A percentile compares a stretch with the other conserved stretches of the same genome.
phyloP scores from a whole-genome alignment of 2,888 invertebrate species.

The Synanthedon myopaeformis region DNA sequence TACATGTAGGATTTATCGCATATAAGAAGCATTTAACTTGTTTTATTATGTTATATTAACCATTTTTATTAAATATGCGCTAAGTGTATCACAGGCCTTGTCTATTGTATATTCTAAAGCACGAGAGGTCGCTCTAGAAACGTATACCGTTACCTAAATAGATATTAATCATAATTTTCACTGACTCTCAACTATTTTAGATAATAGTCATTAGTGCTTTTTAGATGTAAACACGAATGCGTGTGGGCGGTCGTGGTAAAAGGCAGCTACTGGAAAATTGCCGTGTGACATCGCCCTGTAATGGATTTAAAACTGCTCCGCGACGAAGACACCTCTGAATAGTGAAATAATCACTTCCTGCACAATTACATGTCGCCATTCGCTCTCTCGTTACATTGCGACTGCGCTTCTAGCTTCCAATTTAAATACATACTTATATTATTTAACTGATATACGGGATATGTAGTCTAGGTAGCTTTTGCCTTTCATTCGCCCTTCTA shows the following conservation, averaged over 20 bases:
- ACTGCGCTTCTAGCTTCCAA: conserved; percentile 1
- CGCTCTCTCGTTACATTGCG: conserved; percentile 4
- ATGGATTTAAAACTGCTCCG: conserved; percentile 64
- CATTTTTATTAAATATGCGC: too few species aligned
- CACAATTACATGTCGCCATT: conserved; percentile 9
- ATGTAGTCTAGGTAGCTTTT: too few species aligned
- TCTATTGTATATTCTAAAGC: too few species aligned
- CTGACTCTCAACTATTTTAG: conserved; percentile 57
- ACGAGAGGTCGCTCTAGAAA: conserved; percentile 12
- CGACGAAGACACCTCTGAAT: conserved; percentile 44
- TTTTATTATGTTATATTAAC: too few species aligned
- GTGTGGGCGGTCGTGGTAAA: conserved; percentile 44
- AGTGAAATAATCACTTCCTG: conserved; percentile 62
- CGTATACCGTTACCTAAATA: conserved; percentile 58
- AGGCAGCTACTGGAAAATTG: conserved; percentile 63
- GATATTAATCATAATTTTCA: conserved; percentile 71
- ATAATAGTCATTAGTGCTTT: conserved; percentile 66
- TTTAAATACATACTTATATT: conserved; percentile 1
- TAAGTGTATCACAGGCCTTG: too few species aligned
- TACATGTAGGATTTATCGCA: too few species aligned
- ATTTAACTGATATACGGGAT: conserved; percentile 6
- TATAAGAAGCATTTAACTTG: too few species aligned
- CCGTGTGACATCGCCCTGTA: conserved; percentile 58
- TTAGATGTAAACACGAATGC: conserved; percentile 45
- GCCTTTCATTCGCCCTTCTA: too few species aligned